phyloP scores from a whole-genome alignment of 2,797 vertebrate genomes.

The Zalophus californianus region DNA sequence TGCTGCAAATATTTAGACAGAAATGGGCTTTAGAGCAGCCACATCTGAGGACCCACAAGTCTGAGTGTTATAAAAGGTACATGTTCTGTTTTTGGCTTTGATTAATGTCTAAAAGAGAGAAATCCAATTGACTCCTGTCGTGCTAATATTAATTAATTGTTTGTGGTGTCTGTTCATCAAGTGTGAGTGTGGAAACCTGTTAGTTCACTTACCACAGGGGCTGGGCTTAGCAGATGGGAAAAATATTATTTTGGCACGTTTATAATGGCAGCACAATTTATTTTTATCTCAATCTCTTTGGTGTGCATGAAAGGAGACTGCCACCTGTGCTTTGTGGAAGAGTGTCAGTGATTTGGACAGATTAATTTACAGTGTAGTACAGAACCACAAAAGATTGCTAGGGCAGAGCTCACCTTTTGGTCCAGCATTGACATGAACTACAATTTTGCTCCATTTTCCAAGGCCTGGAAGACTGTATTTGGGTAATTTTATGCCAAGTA shows the following conservation, averaged over 20 bases:
- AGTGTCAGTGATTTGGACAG: conserved; percentile 85
- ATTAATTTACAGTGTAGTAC: conserved; percentile 72
- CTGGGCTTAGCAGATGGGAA: conserved; percentile 87
- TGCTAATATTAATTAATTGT: conserved; percentile 83
- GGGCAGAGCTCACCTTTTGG: neutral
- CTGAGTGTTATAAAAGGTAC: conserved; percentile 58
- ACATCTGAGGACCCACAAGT: conserved; percentile 75
- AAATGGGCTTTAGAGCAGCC: conserved; percentile 44
- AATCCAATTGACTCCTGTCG: conserved; percentile 68
- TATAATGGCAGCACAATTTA: conserved; percentile 86
- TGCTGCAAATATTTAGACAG: conserved; percentile 67
- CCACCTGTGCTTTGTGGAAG: conserved; percentile 89
- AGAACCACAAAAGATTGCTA: conserved; percentile 63
- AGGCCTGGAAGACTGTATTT: conserved; percentile 53
- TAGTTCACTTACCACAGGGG: conserved; percentile 84
- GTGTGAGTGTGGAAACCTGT: conserved; percentile 79
- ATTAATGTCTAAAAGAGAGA: conserved; percentile 76
- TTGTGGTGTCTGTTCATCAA: conserved; percentile 71
- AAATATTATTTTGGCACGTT: conserved; percentile 87
- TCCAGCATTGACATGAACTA: conserved; percentile 20
- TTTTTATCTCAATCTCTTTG: conserved; percentile 87
- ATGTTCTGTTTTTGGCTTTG: conserved; percentile 73
- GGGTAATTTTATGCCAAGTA: neutral
- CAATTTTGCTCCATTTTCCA: conserved; percentile 61
- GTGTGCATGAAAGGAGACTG: conserved; percentile 83